A percentile compares a stretch with the other conserved stretches of the same genome.
Evolutionary conservation across 1,140 invertebrate genomes (phyloP).

Genomic region (Drosophila ogumai): DNA sequence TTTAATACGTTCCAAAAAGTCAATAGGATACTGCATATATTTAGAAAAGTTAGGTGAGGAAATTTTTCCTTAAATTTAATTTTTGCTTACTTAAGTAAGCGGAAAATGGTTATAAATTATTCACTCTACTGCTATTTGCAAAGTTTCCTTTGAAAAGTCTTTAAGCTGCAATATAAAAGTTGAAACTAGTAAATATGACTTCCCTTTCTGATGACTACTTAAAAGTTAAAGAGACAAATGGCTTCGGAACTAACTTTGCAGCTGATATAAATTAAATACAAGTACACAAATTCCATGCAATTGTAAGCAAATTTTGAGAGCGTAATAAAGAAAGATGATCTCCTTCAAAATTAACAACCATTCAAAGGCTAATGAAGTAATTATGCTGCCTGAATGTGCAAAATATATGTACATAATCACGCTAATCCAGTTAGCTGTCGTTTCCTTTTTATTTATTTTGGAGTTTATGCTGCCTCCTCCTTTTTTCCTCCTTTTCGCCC

Average conservation of each 20-base stretch:
- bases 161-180: conserved; percentile 24
- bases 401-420: conserved; percentile 43
- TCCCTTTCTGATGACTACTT: conserved; percentile 12
- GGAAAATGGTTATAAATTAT: conserved; percentile 4
- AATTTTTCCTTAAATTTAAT: too few species aligned
- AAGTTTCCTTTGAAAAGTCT: conserved; percentile 5
- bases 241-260: conserved; percentile 5
- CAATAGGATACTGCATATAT: not conserved
- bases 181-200: conserved; percentile 24
- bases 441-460: conserved; percentile 21
- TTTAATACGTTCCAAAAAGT: not conserved
- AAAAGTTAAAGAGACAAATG: conserved; percentile 24
- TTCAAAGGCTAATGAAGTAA: conserved; percentile 40
- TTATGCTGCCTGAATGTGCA: conserved; percentile 24
- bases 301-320: conserved; percentile 8
- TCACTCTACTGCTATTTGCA: not conserved
- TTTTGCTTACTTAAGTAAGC: too few species aligned
- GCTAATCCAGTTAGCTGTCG: conserved; percentile 42
- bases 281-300: not conserved
- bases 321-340: not conserved
- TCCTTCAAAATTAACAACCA: conserved; percentile 6
- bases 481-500: conserved; percentile 8
- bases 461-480: conserved; percentile 1
- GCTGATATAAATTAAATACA: conserved; percentile 1
- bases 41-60: too few species aligned